Evolutionary conservation across 1,140 invertebrate genomes (phyloP).

Genomic region (Dendroctonus ponderosae): DNA sequence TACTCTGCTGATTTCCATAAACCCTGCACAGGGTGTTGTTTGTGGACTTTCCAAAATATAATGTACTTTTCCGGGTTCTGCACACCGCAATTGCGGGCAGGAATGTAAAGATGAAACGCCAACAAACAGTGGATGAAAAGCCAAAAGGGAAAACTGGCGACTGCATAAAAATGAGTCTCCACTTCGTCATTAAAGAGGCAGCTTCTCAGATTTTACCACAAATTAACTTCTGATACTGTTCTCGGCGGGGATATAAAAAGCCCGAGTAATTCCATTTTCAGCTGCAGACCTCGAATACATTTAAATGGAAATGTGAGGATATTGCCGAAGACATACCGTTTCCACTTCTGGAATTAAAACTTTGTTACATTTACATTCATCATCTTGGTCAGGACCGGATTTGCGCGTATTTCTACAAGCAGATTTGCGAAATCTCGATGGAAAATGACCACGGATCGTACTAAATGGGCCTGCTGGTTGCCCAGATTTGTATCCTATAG

Average conservation of each 20-base stretch:
- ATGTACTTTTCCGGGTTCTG: too few species aligned
- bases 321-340: slow-evolving; percentile 45
- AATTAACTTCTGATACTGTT: slow-evolving; percentile 51
- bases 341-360: slow-evolving; percentile 46
- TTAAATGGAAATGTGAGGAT: slow-evolving; percentile 50
- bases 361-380: slow-evolving; percentile 49
- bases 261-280: slow-evolving; percentile 43
- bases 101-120: too few species aligned
- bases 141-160: not conserved
- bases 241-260: slow-evolving; percentile 50
- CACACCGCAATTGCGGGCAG: too few species aligned
- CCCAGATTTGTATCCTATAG: too few species aligned
- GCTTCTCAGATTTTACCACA: slow-evolving; percentile 43
- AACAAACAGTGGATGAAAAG: not conserved
- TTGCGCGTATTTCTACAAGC: too few species aligned
- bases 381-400: slow-evolving; percentile 38
- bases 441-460: too few species aligned
- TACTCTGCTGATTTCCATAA: too few species aligned
- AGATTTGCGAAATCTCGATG: too few species aligned
- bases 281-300: slow-evolving; percentile 45
- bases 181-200: slow-evolving; percentile 25
- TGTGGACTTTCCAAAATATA: too few species aligned
- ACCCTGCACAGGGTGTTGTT: too few species aligned
- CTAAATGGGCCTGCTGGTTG: too few species aligned
- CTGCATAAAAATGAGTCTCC: not conserved